Conservation (phyloP, 2,797 vertebrate species). For the Melanotaenia maccullochi region DNA sequence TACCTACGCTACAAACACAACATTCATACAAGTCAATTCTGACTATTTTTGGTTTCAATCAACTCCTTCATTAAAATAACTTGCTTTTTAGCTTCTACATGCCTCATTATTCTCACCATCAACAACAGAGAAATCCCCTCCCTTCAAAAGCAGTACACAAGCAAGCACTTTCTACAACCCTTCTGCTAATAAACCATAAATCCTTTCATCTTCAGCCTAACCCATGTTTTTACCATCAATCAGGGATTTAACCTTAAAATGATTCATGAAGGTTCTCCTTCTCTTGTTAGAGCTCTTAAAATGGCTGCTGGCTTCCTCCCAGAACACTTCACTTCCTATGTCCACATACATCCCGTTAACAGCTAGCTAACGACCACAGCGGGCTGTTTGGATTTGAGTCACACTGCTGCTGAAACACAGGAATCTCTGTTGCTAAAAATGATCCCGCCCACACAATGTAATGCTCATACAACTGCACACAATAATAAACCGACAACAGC, state of each 20-base stretch:
- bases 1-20: not conserved
- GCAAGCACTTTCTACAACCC: not conserved
- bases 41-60: not conserved
- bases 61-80: not conserved
- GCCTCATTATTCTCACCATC: not conserved
- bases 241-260: constrained; percentile 23
- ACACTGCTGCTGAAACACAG: constrained; percentile 58
- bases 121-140: not conserved
- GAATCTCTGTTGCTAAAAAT: constrained; percentile 58
- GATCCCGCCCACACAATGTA: constrained; percentile 39
- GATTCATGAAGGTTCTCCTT: constrained; percentile 14
- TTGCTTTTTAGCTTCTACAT: not conserved
- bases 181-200: constrained; percentile 11
- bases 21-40: too few relatives aligned
- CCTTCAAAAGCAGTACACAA: not conserved
- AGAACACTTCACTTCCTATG: constrained; percentile 67
- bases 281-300: constrained; percentile 54
- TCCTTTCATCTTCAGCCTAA: constrained; percentile 2
- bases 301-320: constrained; percentile 59
- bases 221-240: constrained; percentile 26
- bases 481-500: constrained; percentile 23
- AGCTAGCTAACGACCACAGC: constrained; percentile 47
- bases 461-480: constrained; percentile 25
- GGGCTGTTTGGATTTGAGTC: constrained; percentile 58
- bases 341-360: constrained; percentile 48